Percentiles rank a stretch among this genome's conserved stretches.
phyloP scores from a whole-genome alignment of 2,113 vertebrate genomes.

The Corvus cornix region DNA sequence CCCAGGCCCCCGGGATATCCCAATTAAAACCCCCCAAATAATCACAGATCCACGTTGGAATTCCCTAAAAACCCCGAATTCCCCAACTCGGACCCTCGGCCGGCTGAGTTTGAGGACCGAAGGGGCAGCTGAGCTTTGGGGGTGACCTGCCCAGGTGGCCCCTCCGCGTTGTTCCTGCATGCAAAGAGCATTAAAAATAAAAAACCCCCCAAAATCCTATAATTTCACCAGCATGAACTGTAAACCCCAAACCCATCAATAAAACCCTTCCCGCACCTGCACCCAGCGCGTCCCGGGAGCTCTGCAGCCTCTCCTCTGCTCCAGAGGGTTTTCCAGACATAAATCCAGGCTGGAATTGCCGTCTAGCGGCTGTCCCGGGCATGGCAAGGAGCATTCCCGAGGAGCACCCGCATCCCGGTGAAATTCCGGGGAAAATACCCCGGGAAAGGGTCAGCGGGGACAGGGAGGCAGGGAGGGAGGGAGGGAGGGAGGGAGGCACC shows the following conservation, averaged over 20 bases:
- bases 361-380: conserved; percentile 2
- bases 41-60: rapidly evolving
- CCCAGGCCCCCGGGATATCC: background rate
- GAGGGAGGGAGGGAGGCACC: background rate
- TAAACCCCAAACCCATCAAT: conserved; percentile 54
- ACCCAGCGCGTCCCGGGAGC: background rate
- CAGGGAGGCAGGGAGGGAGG: background rate
- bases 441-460: background rate
- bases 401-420: background rate
- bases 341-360: conserved; percentile 20
- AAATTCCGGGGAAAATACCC: rapidly evolving
- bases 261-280: conserved; percentile 69
- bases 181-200: background rate
- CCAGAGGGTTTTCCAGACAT: background rate
- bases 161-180: conserved; percentile 55
- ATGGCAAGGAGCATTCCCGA: background rate
- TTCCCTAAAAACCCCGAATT: background rate
- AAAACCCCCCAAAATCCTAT: background rate
- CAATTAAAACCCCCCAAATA: background rate
- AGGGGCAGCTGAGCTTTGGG: background rate
- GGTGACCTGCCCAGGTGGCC: background rate
- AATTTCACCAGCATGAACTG: conserved; percentile 48
- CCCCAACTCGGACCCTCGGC: background rate
- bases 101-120: background rate
- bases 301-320: rapidly evolving